These are phyloP conservation scores for Tenodera sinensis DNA, from an alignment of 2,888 invertebrate species.

Conservation along the genomic window DNA sequence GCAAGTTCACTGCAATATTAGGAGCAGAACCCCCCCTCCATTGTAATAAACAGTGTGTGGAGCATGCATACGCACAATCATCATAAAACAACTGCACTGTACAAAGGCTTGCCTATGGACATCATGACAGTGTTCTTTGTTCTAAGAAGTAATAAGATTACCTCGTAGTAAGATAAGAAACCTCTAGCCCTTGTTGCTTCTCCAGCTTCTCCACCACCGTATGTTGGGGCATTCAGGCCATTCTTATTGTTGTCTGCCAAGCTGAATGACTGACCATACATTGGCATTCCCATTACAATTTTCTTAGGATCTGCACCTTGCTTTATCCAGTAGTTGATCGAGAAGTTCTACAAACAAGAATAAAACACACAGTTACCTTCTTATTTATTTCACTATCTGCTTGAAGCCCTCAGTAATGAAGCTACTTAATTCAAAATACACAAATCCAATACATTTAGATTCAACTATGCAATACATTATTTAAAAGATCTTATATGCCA, in stretches of 20 bases:
- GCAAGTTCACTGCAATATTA: no score
- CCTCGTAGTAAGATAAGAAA: slow-evolving; percentile 85
- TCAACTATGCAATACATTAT: no score
- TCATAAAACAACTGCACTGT: no score
- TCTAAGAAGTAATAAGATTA: slow-evolving; percentile 39
- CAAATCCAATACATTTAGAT: no score
- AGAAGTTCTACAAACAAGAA: slow-evolving; percentile 63
- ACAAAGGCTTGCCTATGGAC: no score
- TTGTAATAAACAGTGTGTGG: no score
- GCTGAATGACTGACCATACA: slow-evolving; percentile 87
- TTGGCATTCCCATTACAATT: slow-evolving; percentile 80
- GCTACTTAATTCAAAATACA: no score
- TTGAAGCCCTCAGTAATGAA: no score
- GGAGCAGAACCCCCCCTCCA: no score
- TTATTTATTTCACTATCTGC: no score
- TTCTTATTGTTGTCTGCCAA: slow-evolving; percentile 61
- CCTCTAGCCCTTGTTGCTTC: slow-evolving; percentile 84
- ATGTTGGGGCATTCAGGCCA: slow-evolving; percentile 72
- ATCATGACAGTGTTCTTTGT: neutral
- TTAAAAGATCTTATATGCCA: no score
- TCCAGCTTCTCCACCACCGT: slow-evolving; percentile 86
- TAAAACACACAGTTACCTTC: neutral
- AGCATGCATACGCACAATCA: no score
- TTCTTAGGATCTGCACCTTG: slow-evolving; percentile 76
- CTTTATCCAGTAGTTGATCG: slow-evolving; percentile 81